Conservation (phyloP, 2,113 vertebrate species). For the Sceloporus undulatus region DNA sequence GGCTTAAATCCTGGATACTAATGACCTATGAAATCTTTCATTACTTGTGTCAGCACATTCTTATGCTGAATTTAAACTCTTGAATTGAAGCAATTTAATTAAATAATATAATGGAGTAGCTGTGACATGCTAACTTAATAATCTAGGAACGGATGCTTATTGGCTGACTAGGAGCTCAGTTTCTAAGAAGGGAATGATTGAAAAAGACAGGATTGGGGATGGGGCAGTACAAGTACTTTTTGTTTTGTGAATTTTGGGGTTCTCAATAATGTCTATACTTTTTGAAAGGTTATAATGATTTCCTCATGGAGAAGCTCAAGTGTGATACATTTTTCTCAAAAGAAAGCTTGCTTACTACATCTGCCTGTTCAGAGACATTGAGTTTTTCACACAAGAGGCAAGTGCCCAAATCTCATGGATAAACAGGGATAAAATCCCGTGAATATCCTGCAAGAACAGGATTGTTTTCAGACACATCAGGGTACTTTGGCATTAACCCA, state of each 20-base stretch:
- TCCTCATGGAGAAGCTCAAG: neutral
- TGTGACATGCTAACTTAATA: neutral
- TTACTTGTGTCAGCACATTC: slow-evolving; percentile 21
- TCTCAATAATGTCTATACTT: neutral
- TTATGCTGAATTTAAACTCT: neutral
- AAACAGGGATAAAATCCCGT: too few relatives aligned
- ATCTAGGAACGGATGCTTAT: slow-evolving; percentile 52
- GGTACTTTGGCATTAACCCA: too few relatives aligned
- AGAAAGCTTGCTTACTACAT: neutral
- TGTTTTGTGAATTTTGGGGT: neutral
- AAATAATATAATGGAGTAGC: neutral
- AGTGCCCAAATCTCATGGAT: too few relatives aligned
- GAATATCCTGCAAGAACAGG: too few relatives aligned
- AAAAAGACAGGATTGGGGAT: neutral
- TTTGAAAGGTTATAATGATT: neutral
- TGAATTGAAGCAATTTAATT: neutral
- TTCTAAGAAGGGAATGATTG: slow-evolving; percentile 43
- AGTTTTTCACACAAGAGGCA: too few relatives aligned
- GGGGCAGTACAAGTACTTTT: too few relatives aligned
- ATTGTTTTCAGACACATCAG: too few relatives aligned
- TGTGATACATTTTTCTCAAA: neutral
- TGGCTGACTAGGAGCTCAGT: slow-evolving; percentile 33
- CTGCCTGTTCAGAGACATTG: too few relatives aligned
- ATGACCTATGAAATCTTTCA: neutral
- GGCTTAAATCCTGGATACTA: slow-evolving; percentile 23